A percentile compares a stretch with the other conserved stretches of the same genome.
Evolutionary conservation across 2,113 vertebrate species (phyloP).

Genomic region (Alligator mississippiensis): DNA sequence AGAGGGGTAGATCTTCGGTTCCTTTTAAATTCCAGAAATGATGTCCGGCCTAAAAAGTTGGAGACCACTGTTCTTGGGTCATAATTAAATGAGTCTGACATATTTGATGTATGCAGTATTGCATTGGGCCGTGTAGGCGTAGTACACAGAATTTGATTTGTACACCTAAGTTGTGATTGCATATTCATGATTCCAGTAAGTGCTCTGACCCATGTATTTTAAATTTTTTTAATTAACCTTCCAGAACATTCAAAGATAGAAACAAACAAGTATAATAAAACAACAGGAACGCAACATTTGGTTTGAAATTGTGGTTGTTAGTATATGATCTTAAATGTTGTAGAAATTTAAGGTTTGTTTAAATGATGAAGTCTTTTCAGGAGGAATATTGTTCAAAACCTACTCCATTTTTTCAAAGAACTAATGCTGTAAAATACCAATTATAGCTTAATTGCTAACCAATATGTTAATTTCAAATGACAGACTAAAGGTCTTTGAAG

Average conservation of each 20-base stretch:
- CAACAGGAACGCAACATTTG: conserved; percentile 30
- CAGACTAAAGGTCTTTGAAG: conserved; percentile 77
- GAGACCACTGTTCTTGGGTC: neutral
- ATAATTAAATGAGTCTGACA: conserved; percentile 32
- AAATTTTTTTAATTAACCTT: conserved; percentile 28
- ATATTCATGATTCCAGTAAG: conserved; percentile 9
- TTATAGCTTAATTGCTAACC: conserved; percentile 71
- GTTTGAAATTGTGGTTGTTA: neutral
- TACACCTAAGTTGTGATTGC: neutral
- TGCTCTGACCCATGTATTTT: conserved; percentile 30
- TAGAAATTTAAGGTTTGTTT: conserved; percentile 37
- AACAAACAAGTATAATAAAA: conserved; percentile 27
- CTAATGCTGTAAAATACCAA: conserved; percentile 70
- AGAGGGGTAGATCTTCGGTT: no score
- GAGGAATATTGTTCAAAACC: conserved; percentile 29
- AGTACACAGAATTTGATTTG: neutral
- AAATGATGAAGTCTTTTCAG: conserved; percentile 28
- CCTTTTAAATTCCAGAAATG: no score
- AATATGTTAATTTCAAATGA: conserved; percentile 76
- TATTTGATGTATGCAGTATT: neutral
- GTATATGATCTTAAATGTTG: conserved; percentile 4
- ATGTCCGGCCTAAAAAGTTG: no score
- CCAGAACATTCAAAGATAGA: conserved; percentile 25
- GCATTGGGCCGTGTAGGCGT: neutral
- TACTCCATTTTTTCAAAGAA: conserved; percentile 63